These are phyloP conservation scores for Caligus rogercresseyi DNA, from an alignment of 1,140 invertebrate genomes.

Conservation along the genomic window DNA sequence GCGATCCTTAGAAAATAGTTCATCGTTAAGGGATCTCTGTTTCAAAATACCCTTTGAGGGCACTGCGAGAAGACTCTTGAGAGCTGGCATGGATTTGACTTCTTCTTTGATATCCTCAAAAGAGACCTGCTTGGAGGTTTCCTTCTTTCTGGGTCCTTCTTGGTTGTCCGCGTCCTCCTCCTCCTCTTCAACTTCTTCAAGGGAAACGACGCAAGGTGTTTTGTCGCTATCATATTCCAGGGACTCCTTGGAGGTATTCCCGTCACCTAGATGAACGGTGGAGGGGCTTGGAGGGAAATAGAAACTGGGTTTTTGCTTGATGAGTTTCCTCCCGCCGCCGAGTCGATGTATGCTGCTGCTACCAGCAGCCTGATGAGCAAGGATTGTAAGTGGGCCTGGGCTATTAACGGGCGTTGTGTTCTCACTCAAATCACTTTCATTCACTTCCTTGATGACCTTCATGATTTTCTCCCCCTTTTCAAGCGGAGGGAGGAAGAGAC, in stretches of 20 bases:
- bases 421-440: constrained; percentile 19
- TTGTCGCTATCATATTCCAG: constrained; percentile 11
- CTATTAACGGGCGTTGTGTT: constrained; percentile 12
- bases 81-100: background rate
- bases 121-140: background rate
- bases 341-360: too few species aligned
- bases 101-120: constrained; percentile 10
- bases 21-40: constrained; percentile 71
- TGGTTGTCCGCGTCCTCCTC: constrained; percentile 28
- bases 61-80: background rate
- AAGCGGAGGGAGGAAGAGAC: background rate
- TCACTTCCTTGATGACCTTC: constrained; percentile 18
- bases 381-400: constrained; percentile 27
- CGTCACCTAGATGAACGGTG: background rate
- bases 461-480: background rate
- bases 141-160: constrained; percentile 28
- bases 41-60: constrained; percentile 35
- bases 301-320: constrained; percentile 13
- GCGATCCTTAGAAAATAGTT: constrained; percentile 56
- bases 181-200: constrained; percentile 17
- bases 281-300: background rate
- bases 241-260: background rate
- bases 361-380: background rate
- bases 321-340: background rate
- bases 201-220: background rate